These are phyloP conservation scores for Cyphomyrmex costatus DNA, from an alignment of 1,140 invertebrate genomes.

Conservation along the genomic window DNA sequence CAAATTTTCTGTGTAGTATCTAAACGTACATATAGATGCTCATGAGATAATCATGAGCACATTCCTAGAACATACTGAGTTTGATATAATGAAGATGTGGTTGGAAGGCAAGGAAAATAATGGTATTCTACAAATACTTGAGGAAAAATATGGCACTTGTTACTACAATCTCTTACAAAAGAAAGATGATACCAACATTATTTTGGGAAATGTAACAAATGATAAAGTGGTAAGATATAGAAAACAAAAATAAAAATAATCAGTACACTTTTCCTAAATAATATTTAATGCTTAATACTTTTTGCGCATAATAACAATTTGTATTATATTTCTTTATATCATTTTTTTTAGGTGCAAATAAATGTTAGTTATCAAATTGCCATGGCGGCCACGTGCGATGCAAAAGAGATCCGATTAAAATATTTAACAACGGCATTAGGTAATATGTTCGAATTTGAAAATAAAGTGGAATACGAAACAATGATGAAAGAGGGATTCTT, in stretches of 20 bases:
- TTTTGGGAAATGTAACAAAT: slow-evolving; percentile 29
- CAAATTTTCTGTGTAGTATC: slow-evolving; percentile 62
- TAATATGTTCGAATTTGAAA: slow-evolving; percentile 72
- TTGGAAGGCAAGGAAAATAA: slow-evolving; percentile 65
- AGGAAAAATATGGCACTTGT: slow-evolving; percentile 52
- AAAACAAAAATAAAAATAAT: not conserved
- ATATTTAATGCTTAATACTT: not conserved
- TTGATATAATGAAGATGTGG: slow-evolving; percentile 70
- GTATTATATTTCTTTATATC: not conserved
- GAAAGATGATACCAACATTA: slow-evolving; percentile 56
- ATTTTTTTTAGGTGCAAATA: slow-evolving; percentile 75
- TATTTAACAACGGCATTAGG: slow-evolving; percentile 77
- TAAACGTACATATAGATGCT: slow-evolving; percentile 75
- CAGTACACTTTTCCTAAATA: not conserved
- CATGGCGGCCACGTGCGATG: slow-evolving; percentile 71
- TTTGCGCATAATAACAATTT: not conserved
- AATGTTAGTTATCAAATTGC: slow-evolving; percentile 79
- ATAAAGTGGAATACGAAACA: slow-evolving; percentile 55
- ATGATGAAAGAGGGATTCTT: slow-evolving; percentile 64
- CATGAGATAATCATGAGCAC: slow-evolving; percentile 70
- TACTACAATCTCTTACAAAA: slow-evolving; percentile 69
- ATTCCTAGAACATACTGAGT: slow-evolving; percentile 40
- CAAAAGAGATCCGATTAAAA: slow-evolving; percentile 70
- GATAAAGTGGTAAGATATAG: slow-evolving; percentile 62
- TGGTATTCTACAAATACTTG: slow-evolving; percentile 73